Conservation (phyloP, 2,797 vertebrate species). For the Philypnodon macrostomus region DNA sequence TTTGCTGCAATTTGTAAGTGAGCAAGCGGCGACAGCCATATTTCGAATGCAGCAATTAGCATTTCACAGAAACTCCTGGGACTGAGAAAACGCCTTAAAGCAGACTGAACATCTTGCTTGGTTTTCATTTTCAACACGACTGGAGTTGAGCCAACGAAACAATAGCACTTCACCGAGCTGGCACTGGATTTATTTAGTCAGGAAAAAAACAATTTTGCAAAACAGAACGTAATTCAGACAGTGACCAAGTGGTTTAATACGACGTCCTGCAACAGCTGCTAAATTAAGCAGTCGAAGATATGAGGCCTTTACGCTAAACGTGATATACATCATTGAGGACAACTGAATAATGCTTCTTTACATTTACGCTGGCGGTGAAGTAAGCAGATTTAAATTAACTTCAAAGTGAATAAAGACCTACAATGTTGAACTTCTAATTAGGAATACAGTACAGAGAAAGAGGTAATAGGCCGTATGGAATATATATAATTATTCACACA, state of each 20-base stretch:
- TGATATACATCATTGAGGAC: constrained; percentile 10
- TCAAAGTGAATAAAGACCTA: constrained; percentile 24
- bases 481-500: constrained; percentile 26
- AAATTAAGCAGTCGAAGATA: constrained; percentile 42
- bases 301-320: constrained; percentile 25
- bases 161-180: constrained; percentile 51
- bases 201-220: constrained; percentile 51
- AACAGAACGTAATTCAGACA: constrained; percentile 48
- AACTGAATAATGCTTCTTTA: constrained; percentile 31
- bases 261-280: constrained; percentile 29
- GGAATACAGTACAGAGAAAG: constrained; percentile 26
- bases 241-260: constrained; percentile 34
- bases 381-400: constrained; percentile 20
- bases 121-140: constrained; percentile 55
- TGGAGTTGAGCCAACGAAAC: constrained; percentile 53
- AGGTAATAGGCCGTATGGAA: constrained; percentile 33
- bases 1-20: constrained; percentile 67
- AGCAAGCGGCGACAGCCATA: constrained; percentile 54
- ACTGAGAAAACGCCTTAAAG: constrained; percentile 62
- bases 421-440: constrained; percentile 28
- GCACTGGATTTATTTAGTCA: constrained; percentile 49
- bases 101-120: constrained; percentile 57
- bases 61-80: constrained; percentile 56
- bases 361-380: constrained; percentile 26
- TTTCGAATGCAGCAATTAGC: constrained; percentile 72